Base-by-base conservation (phyloP, 2,113 vertebrate species). In the Pundamilia nyererei region DNA sequence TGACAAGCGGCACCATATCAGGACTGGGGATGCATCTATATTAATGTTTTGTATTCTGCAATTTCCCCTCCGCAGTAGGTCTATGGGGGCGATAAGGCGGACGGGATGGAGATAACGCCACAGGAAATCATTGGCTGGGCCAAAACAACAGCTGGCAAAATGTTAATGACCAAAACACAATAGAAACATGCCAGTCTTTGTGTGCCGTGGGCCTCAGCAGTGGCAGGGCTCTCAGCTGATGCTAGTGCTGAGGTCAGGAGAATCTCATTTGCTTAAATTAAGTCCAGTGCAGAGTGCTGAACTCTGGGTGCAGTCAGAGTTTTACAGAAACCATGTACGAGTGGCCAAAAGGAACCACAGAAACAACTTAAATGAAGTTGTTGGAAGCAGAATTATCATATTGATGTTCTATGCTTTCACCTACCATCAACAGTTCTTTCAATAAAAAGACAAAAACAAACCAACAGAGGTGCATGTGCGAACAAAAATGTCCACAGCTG, bases 111-210 rank as follows among this genome's bases (percentile, higher is more conserved):
- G 72, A 91, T 87, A 86, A 90, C 80, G 7, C 62, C 82, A 83
- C 80, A 92, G 93, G 86, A 94, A 93, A 87, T 88, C 86, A 89
- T 89, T 5, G 47, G 82, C 45, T 53, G 60, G 81, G 86, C 70
- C 81, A 84, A 84, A 89, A 21, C 75, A 75, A 56, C 70, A 91
- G 89, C 86, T 86, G 89, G 89, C 70, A 89, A 93, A 94, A 77
- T 86, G 85, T 89, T 92, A 89, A 87, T 88, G 92, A 90, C 89
- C 90, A 90, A 91, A 89, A 84, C 90, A 93, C 92, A 95, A 93
- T 92, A 82, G 91, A 83, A 87, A 83, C 85, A 82, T 19, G 58
- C 56, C 54, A 81, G 87, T 12, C 91, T 92, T 93, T 93, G 90
- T 93, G 87, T 77, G 77, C 47, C 6, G 72, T 79, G 87, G 87